Evolutionary conservation across 64 coral and sea anemone species (phyloP).

Genomic region (Pachyseris speciosa): DNA sequence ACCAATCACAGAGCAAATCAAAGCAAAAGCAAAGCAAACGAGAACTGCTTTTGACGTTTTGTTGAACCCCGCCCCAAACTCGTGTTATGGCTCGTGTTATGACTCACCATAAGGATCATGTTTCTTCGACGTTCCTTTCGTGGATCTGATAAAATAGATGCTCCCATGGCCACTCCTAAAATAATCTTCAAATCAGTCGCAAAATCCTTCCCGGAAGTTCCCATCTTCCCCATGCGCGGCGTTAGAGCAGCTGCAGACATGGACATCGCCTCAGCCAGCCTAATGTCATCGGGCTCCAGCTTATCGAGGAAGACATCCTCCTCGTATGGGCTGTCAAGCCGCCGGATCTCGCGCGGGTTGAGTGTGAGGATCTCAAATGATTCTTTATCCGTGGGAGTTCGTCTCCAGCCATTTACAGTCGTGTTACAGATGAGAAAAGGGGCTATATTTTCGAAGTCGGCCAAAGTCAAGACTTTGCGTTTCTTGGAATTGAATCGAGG

Average conservation of each 20-base stretch:
- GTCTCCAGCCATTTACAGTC: background rate
- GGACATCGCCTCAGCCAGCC: background rate
- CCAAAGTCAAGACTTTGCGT: background rate
- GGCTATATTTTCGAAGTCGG: background rate
- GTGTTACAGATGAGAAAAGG: constrained; percentile 21
- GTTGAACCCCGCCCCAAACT: too few relatives aligned
- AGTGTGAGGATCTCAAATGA: background rate
- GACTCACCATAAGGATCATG: background rate
- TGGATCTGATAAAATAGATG: background rate
- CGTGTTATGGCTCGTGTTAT: too few relatives aligned
- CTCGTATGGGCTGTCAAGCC: background rate
- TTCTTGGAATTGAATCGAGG: background rate
- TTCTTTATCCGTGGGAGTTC: background rate
- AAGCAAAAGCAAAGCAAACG: too few relatives aligned
- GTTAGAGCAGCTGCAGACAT: background rate
- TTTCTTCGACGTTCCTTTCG: background rate
- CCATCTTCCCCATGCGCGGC: background rate
- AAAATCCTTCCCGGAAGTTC: background rate
- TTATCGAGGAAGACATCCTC: constrained; percentile 6
- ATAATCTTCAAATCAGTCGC: background rate
- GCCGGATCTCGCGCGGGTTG: background rate
- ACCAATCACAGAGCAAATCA: too few relatives aligned
- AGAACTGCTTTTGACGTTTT: too few relatives aligned
- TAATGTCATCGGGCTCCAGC: background rate
- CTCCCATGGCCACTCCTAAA: background rate